Evolutionary conservation across 2,888 invertebrate genomes (phyloP).

Genomic region (Stenichneumon culpator): DNA sequence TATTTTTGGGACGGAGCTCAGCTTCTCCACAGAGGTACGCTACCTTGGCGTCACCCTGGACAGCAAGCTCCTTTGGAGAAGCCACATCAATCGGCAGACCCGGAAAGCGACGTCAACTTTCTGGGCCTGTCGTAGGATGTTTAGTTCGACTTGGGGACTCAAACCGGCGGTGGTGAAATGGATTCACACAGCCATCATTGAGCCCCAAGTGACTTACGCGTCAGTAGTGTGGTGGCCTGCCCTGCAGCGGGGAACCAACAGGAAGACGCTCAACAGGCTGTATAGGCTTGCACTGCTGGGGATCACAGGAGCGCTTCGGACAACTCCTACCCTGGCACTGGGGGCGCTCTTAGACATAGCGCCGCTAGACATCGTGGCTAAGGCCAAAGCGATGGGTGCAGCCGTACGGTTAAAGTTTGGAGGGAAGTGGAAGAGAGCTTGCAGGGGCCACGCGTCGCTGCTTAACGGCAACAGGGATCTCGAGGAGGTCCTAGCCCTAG

Average conservation of each 20-base stretch:
- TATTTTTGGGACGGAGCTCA: slow-evolving; percentile 15
- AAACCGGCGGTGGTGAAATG: slow-evolving; percentile 50
- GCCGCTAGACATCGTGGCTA: too few species aligned
- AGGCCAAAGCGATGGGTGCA: neutral
- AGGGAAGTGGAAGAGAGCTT: slow-evolving; percentile 11
- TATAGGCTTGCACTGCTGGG: too few species aligned
- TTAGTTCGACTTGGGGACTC: slow-evolving; percentile 58
- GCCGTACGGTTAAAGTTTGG: neutral
- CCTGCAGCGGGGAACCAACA: too few species aligned
- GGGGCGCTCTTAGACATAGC: neutral
- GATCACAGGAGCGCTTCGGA: too few species aligned
- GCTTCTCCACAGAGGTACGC: neutral
- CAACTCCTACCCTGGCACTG: too few species aligned
- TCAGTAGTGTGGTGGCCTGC: too few species aligned
- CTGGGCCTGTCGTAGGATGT: slow-evolving; percentile 50
- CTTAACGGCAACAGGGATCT: neutral
- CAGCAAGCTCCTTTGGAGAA: slow-evolving; percentile 22
- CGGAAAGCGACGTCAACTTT: slow-evolving; percentile 26
- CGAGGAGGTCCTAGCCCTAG: neutral
- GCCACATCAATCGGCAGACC: slow-evolving; percentile 32
- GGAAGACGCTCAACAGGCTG: too few species aligned
- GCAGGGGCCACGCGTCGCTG: neutral
- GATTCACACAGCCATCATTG: slow-evolving; percentile 30
- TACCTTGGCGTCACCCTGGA: neutral
- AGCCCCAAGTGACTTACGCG: neutral